Percentiles rank a stretch among this genome's conserved stretches.
Evolutionary conservation across 2,888 invertebrate species (phyloP).

Genomic region (Eupithecia vulgata): DNA sequence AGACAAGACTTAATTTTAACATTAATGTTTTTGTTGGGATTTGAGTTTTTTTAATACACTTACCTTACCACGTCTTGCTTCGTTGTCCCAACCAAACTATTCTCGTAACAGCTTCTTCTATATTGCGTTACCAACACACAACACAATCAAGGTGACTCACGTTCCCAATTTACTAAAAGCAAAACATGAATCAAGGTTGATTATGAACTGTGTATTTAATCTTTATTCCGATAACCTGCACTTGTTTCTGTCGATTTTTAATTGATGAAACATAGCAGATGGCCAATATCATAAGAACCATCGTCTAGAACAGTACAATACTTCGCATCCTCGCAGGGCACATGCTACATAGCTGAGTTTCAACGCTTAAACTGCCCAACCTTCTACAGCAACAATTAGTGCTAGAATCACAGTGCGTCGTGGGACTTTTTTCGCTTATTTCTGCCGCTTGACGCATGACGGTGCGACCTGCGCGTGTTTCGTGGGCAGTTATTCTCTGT

Average conservation of each 20-base stretch:
- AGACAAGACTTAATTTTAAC: no score
- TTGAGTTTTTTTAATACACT: no score
- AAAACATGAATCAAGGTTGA: neutral
- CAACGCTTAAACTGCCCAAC: no score
- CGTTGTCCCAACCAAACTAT: neutral
- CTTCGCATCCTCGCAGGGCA: neutral
- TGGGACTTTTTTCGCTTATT: no score
- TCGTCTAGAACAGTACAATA: neutral
- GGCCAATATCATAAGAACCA: neutral
- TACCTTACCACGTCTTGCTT: no score
- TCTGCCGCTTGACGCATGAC: no score
- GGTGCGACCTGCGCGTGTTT: no score
- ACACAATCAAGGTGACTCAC: neutral
- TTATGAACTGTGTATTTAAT: neutral
- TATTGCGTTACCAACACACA: slow-evolving; percentile 1
- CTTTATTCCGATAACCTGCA: neutral
- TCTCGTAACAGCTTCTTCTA: neutral
- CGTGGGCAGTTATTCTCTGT: neutral
- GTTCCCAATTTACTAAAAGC: slow-evolving; percentile 3
- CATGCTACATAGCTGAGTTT: neutral
- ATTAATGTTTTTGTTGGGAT: no score
- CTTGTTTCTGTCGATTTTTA: neutral
- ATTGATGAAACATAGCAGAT: neutral
- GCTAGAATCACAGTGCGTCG: no score
- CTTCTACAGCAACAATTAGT: no score